Conservation (phyloP, 2,797 vertebrate genomes). For the Intellagama lesueurii region DNA sequence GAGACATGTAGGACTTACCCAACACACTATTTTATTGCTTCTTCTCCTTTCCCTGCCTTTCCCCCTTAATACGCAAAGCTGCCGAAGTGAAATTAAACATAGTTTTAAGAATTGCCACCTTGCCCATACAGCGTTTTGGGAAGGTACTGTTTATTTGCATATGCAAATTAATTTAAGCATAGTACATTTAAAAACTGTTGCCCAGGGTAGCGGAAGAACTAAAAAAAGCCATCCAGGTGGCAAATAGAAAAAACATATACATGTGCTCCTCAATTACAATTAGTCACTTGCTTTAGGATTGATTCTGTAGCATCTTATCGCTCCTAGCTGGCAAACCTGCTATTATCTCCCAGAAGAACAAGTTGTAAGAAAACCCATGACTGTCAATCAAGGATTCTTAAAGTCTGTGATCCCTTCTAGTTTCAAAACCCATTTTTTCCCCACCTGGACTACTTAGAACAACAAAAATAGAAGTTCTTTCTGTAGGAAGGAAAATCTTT, state of each 20-base stretch:
- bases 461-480: not conserved
- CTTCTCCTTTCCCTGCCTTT: not conserved
- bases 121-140: not conserved
- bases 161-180: constrained; percentile 25
- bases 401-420: not conserved
- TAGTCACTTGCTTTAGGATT: not conserved
- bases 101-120: not conserved
- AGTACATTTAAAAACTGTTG: constrained; percentile 18
- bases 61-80: not conserved
- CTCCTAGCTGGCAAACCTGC: not conserved
- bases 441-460: not conserved
- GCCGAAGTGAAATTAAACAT: not conserved
- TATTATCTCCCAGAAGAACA: not conserved
- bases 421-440: not conserved
- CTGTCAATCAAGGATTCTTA: not conserved
- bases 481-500: not conserved
- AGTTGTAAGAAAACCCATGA: not conserved
- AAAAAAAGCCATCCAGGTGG: constrained; percentile 33
- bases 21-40: not conserved
- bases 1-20: too few species aligned
- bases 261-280: constrained; percentile 14
- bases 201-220: not conserved
- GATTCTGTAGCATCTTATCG: not conserved
- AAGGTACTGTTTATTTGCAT: not conserved
- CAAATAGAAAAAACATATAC: not conserved